phyloP scores from a whole-genome alignment of 1,140 invertebrate species.

The Papilio helenus region DNA sequence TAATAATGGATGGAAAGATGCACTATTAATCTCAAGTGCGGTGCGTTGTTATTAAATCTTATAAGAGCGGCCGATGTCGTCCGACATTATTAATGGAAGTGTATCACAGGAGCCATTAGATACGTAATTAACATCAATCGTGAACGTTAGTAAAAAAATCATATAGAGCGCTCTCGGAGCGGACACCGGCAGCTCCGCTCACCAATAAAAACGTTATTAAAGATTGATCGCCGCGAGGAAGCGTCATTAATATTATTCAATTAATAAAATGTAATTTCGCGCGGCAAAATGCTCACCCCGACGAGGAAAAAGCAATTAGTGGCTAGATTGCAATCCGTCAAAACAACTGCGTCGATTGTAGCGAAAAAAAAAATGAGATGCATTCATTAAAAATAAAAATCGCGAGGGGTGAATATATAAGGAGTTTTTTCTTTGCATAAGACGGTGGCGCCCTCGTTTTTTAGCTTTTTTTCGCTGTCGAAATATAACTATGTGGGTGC shows the following conservation, averaged over 20 bases:
- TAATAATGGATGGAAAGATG: conserved; percentile 73
- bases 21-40: conserved; percentile 72
- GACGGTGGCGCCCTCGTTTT: conserved; percentile 75
- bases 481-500: conserved; percentile 79
- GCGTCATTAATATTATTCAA: conserved; percentile 83
- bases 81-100: conserved; percentile 81
- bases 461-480: conserved; percentile 65
- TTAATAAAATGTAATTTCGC: conserved; percentile 82
- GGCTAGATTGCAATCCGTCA: conserved; percentile 82
- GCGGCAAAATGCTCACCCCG: conserved; percentile 76
- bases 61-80: conserved; percentile 70
- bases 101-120: conserved; percentile 82
- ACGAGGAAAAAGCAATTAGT: conserved; percentile 83
- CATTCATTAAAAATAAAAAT: conserved; percentile 81
- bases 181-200: conserved; percentile 65
- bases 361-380: conserved; percentile 73
- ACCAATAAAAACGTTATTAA: conserved; percentile 81
- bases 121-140: conserved; percentile 79
- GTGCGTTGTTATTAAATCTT: conserved; percentile 78
- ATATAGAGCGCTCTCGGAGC: conserved; percentile 54
- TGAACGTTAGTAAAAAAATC: conserved; percentile 66
- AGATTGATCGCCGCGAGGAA: conserved; percentile 79
- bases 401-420: conserved; percentile 82
- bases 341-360: conserved; percentile 78
- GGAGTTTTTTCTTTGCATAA: conserved; percentile 79